Evolutionary conservation across 30 jellyfish, hydroid and myxozoan genomes (phyloP), one percentile per base, ranked within the genome.

Genomic region (Turritopsis dohrnii): DNA sequence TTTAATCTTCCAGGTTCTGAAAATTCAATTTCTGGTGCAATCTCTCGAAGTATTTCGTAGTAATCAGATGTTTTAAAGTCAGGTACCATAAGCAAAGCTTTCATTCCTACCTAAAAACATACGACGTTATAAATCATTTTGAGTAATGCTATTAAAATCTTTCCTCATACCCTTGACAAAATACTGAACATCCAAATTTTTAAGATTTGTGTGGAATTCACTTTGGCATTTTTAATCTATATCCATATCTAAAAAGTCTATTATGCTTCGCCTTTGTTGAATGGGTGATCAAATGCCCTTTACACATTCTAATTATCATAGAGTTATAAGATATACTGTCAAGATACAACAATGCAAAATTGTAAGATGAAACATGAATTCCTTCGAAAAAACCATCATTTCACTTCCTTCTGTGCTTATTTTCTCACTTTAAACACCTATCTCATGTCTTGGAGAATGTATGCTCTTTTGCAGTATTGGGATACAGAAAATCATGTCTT

Each of bases 1-100:
- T 82, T 72, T 1, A 94, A 88, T 52, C 89, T 90, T 18, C 94
- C 99, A 0, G 95, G 84, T 28, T 53, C 75, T 0, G 91, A n/a
- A 52, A 16, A 23, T 71, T 72, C 87, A 53, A 94, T 22, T 85
- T 88, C 96, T 21, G 99, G 99, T 0, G 88, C 89, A 8, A 94
- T 76, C 1, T 83, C 84, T 79, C 29, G 31, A 52, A 94, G 85
- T 27, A 88, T 88, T 1, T 80, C 87, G 71, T 94, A 89, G 85
- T 88, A 94, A 75, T 89, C 54, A 18, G 93, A 86, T 28, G 96
- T 89, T 72, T 94, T 94, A 83, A 94, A 89, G 30, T 19, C 24
- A 8, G 99, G 99, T 26, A 85, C 69, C 90, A 94, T 81, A 52
- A 88, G 75, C 23, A 94, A 75, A 16, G 96, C 99, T 54, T 88